Conservation (phyloP, 2,888 invertebrate genomes). For the Rhorus exstirpatorius region DNA sequence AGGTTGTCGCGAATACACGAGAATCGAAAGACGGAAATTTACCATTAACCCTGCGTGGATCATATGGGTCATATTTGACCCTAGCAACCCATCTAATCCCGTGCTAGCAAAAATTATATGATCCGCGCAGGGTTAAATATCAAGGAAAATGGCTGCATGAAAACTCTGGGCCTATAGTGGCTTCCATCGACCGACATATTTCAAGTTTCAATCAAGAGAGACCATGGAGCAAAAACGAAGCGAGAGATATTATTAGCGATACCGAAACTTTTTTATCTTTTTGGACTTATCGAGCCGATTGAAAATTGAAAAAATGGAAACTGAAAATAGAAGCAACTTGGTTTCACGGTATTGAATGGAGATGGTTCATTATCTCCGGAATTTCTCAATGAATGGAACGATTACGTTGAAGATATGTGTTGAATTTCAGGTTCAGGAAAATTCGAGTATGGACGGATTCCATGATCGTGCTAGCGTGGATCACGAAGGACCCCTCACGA, state of each 20-base stretch:
- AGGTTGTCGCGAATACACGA: background rate
- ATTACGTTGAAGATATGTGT: too few relatives aligned
- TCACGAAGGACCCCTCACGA: constrained; percentile 46
- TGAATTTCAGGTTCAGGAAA: background rate
- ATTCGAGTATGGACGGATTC: background rate
- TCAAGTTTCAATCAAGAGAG: constrained; percentile 21
- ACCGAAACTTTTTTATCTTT: constrained; percentile 34
- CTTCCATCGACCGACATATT: constrained; percentile 23
- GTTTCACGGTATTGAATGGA: too few relatives aligned
- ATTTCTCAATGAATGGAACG: background rate
- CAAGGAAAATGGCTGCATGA: constrained; percentile 7
- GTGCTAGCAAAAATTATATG: too few relatives aligned
- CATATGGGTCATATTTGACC: too few relatives aligned
- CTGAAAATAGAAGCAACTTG: too few relatives aligned
- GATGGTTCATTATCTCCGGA: too few relatives aligned
- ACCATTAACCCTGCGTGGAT: too few relatives aligned
- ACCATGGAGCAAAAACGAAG: constrained; percentile 15
- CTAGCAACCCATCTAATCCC: too few relatives aligned
- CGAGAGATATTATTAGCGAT: constrained; percentile 55
- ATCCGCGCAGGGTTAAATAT: too few relatives aligned
- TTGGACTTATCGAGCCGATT: constrained; percentile 35
- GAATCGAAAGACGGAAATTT: constrained; percentile 2
- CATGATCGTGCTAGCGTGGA: constrained; percentile 67
- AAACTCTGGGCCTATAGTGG: constrained; percentile 45
- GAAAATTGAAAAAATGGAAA: too few relatives aligned